Base-by-base conservation (phyloP, 2,113 vertebrate genomes). In the Chaetodon auriga region DNA sequence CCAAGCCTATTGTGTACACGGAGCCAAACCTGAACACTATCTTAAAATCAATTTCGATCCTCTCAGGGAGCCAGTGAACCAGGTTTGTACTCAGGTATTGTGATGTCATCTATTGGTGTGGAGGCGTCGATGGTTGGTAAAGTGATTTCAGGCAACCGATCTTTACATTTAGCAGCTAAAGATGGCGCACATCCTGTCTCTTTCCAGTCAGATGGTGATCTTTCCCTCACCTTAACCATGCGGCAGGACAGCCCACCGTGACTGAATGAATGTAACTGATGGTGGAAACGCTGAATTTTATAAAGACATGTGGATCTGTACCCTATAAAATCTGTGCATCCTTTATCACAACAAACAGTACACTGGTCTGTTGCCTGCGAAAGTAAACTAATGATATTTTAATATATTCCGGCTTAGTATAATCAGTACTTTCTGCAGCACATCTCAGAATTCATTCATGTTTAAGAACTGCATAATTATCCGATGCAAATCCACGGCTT, bases 11-110 rank as follows among this genome's bases (percentile, higher is more conserved):
- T 46, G 13, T 1, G 12, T 53, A 36, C 23, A 54, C 0, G 0
- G 30, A 75, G 64, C 25, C 68, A 58, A n/a, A 65, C 6, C 41
- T 48, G 63, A 65, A 66, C 64, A 66, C 49, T 30, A 57, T 68
- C 21, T 68, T 62, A 75, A 68, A 49, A 74, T 51, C 60, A 18
- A 54, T 85, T 76, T 76, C 13, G 64, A n/a, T 25, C 38, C 21
- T 21, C 23, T 55, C 15, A 9, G 18, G 10, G 7, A 79, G 16
- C 23, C 43, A 46, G 46, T 58, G n/a, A 45, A 58, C 69, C 18
- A 73, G 12, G 4, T 11, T 53, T 25, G 23, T 23, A 55, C 25
- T 51, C n/a, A 53, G 35, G 55, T 43, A 15, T 45, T 60, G 16
- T 58, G 38, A 57, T 36, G 23, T 61, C 30, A 30, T 30, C 30